Evolutionary conservation across 2,113 vertebrate species (phyloP).

Genomic region (Cisticola juncidis): DNA sequence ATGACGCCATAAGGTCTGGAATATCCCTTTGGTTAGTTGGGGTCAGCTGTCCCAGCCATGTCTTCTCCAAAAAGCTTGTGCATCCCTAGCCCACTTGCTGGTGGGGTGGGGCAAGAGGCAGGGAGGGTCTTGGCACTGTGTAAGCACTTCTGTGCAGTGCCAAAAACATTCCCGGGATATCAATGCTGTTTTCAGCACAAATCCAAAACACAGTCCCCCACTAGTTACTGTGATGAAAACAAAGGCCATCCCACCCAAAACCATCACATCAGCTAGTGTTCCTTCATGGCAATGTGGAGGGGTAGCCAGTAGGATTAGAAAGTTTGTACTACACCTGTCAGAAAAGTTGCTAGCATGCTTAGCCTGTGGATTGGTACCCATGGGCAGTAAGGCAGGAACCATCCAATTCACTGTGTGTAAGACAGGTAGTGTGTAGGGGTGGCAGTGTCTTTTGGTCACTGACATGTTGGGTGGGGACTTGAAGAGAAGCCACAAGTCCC

Average conservation of each 20-base stretch:
- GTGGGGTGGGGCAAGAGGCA: not conserved
- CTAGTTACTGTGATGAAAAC: not conserved
- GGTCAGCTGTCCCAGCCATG: not conserved
- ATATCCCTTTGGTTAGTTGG: not conserved
- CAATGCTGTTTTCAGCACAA: not conserved
- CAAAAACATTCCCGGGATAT: rapidly evolving
- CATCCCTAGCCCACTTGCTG: not conserved
- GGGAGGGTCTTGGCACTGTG: not conserved
- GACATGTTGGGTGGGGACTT: not conserved
- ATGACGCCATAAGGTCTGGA: not conserved
- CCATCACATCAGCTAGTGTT: not conserved
- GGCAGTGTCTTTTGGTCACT: not conserved
- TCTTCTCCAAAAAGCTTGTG: not conserved
- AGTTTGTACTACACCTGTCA: not conserved
- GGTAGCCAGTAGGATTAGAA: not conserved
- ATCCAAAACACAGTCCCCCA: not conserved
- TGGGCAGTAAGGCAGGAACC: not conserved
- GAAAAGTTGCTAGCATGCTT: not conserved
- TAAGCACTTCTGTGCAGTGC: not conserved
- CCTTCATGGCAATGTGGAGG: not conserved
- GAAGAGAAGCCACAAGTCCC: not conserved
- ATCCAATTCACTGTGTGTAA: not conserved
- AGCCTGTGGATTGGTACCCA: not conserved
- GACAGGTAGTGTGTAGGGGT: rapidly evolving
- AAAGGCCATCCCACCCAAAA: not conserved